A percentile compares a stretch with the other conserved stretches of the same genome.
phyloP scores from a whole-genome alignment of 2,888 invertebrate species.

The Diarsia brunnea region DNA sequence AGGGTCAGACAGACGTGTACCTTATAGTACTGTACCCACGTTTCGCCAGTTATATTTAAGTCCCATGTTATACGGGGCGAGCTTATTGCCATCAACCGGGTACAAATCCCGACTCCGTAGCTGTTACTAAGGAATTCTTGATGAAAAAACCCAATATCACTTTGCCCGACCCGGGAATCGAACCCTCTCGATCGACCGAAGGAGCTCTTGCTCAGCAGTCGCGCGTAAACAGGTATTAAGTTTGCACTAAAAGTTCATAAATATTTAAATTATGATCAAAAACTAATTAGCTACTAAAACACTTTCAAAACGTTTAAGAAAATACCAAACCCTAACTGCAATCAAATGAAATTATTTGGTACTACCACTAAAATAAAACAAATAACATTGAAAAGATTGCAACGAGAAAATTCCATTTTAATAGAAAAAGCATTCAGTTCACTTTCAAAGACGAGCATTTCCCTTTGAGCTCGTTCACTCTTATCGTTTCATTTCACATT shows the following conservation, averaged over 20 bases:
- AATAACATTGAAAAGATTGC: conserved; percentile 5
- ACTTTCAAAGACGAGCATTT: conserved; percentile 34
- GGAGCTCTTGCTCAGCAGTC: too few species aligned
- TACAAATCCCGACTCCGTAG: too few species aligned
- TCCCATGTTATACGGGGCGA: too few species aligned
- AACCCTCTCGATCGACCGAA: too few species aligned
- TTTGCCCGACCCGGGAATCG: too few species aligned
- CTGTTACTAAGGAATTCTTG: too few species aligned
- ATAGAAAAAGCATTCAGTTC: conserved; percentile 15
- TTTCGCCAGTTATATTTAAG: too few species aligned
- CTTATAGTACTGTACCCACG: too few species aligned
- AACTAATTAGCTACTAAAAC: background rate
- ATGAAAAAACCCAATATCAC: too few species aligned
- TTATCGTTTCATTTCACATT: conserved; percentile 42
- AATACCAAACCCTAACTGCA: background rate
- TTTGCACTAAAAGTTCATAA: background rate
- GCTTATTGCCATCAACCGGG: too few species aligned
- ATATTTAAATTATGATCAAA: background rate
- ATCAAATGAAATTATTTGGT: background rate
- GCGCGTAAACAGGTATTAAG: background rate
- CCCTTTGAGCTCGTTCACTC: conserved; percentile 33
- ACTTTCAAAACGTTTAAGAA: background rate
- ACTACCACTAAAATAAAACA: background rate
- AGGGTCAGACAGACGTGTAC: too few species aligned
- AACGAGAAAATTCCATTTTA: conserved; percentile 19